Evolutionary conservation across 1,140 invertebrate genomes (phyloP).

Genomic region (Drosophila melanica): DNA sequence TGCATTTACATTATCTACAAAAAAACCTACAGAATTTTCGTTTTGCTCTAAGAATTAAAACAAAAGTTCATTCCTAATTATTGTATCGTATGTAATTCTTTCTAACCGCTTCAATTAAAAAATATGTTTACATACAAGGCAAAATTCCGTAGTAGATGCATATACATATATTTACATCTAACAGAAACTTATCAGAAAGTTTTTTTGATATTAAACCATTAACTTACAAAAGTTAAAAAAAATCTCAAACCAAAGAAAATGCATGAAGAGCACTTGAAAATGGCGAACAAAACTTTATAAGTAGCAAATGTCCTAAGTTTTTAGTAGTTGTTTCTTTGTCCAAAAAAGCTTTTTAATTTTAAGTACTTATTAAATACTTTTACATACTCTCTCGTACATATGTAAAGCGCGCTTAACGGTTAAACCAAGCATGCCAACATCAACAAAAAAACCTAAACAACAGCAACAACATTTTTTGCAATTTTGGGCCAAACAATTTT

Average conservation of each 20-base stretch:
- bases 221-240: slow-evolving; percentile 54
- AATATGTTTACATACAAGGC: slow-evolving; percentile 46
- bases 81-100: slow-evolving; percentile 71
- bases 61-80: slow-evolving; percentile 44
- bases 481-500: slow-evolving; percentile 9
- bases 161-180: slow-evolving; percentile 46
- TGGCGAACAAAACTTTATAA: slow-evolving; percentile 71
- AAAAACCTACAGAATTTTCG: slow-evolving; percentile 28
- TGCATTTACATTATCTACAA: slow-evolving; percentile 56
- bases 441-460: slow-evolving; percentile 18
- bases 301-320: slow-evolving; percentile 74
- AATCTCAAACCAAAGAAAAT: slow-evolving; percentile 54
- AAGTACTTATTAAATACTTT: slow-evolving; percentile 35
- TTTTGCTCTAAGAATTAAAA: slow-evolving; percentile 26
- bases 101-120: slow-evolving; percentile 73
- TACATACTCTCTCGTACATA: slow-evolving; percentile 40
- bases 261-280: slow-evolving; percentile 81
- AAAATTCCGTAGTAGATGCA: slow-evolving; percentile 61
- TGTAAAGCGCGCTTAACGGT: slow-evolving; percentile 68
- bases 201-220: slow-evolving; percentile 46
- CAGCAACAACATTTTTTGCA: slow-evolving; percentile 32
- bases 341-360: slow-evolving; percentile 69
- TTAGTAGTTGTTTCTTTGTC: slow-evolving; percentile 72
- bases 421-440: slow-evolving; percentile 62
- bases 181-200: slow-evolving; percentile 48